Evolutionary conservation across 2,797 vertebrate genomes (phyloP).

Genomic region (Danio tinwini): DNA sequence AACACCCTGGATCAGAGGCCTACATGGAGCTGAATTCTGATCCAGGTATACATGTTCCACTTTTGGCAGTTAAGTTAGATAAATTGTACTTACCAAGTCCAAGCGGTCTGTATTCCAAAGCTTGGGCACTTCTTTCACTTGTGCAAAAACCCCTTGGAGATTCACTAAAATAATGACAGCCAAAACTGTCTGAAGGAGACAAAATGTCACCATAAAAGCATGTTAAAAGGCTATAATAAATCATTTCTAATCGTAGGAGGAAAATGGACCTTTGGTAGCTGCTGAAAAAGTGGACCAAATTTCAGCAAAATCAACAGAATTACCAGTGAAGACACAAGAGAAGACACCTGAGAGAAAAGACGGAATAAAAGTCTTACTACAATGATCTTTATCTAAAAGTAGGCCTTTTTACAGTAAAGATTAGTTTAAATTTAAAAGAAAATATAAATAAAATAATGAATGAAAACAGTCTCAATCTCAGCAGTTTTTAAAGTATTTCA

Average conservation of each 20-base stretch:
- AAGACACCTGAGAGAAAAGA: conserved; percentile 76
- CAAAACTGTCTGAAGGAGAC: conserved; percentile 79
- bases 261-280: conserved; percentile 85
- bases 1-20: conserved; percentile 18
- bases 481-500: too few relatives aligned
- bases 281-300: conserved; percentile 84
- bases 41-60: neutral
- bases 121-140: conserved; percentile 82
- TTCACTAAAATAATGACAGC: conserved; percentile 90
- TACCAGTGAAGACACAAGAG: conserved; percentile 80
- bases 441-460: neutral
- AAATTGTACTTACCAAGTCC: conserved; percentile 80
- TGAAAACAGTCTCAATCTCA: neutral
- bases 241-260: neutral
- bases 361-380: neutral
- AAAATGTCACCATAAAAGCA: conserved; percentile 1
- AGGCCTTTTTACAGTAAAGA: neutral
- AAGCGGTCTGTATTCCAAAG: conserved; percentile 89
- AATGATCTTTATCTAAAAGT: neutral
- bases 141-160: conserved; percentile 86
- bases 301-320: conserved; percentile 86
- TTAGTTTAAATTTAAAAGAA: neutral
- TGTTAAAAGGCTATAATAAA: conserved; percentile 1
- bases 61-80: neutral
- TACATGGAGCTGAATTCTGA: neutral